Evolutionary conservation across 30 jellyfish, hydroid and myxozoan species (phyloP), one percentile per base, ranked within the genome.

Genomic region (Morbakka virulenta): DNA sequence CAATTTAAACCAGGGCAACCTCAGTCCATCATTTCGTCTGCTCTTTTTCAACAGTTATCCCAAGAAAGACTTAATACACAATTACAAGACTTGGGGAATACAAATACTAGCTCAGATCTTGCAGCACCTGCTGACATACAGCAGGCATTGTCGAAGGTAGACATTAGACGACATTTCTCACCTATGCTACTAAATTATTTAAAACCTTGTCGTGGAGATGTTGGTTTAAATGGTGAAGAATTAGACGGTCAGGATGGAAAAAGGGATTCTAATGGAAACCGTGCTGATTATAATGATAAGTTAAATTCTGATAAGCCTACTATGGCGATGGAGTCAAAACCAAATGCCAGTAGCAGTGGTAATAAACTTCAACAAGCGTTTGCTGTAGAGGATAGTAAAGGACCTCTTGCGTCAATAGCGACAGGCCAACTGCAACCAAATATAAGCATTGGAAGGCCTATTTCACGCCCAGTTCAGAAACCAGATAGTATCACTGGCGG

Each of bases 401-500:
- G 57, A 9, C 9, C 17, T 41, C 17, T 17, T 6, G 57, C 57
- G 17, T 41, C 57, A 41, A 17, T 41, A 17, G 57, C 57, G 9
- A 41, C 57, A 6, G 17, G 17, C 17, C 57, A 41, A 41, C 75
- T 86, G 48, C 96, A 76, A 72, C 96, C 96, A 4, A 86, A 86
- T 69, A 86, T 86, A 30, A 86, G 96, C 30, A 91, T 82, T 24
- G 96, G 96, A 1, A 32, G 96, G 52, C 96, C 96, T 11, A 86
- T 86, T 9, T 67, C 69, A 9, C 67, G 78, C 21, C 87, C 91
- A 32, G 88, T 77, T 1, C 50, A 81, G 14, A 86, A 86, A 31
- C 96, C 86, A 27, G 96, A 86, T 9, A 76, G 96, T 41, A 86
- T 86, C 13, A 86, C 96, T 2, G 96, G 96, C 13, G 87, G 87